These are phyloP conservation scores for Porites rus DNA, from an alignment of 92 coral and sea anemone species.

Conservation along the genomic window DNA sequence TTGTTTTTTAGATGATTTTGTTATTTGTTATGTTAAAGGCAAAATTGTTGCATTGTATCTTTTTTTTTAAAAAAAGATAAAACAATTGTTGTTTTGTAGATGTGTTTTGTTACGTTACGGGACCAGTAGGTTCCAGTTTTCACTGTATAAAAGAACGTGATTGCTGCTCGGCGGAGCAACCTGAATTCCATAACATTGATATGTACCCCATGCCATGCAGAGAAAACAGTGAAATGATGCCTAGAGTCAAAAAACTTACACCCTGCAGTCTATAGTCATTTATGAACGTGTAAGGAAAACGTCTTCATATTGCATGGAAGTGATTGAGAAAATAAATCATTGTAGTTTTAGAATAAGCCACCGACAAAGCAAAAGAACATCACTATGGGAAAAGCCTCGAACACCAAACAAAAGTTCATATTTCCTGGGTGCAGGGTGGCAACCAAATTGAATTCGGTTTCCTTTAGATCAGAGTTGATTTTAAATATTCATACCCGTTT, in stretches of 20 bases:
- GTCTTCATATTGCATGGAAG: too few relatives aligned
- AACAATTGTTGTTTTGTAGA: background rate
- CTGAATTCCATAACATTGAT: background rate
- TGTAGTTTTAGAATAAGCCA: background rate
- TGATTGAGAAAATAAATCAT: background rate
- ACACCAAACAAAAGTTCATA: background rate
- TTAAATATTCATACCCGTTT: constrained; percentile 21
- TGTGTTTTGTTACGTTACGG: background rate
- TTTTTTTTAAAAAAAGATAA: background rate
- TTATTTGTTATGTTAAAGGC: background rate
- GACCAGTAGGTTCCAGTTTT: background rate
- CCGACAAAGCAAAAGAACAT: background rate
- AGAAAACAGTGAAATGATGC: too few relatives aligned
- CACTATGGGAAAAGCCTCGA: background rate
- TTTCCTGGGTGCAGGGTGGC: background rate
- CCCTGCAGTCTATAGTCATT: too few relatives aligned
- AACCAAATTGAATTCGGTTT: constrained; percentile 13
- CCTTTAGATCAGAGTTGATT: constrained; percentile 7
- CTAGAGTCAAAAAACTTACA: too few relatives aligned
- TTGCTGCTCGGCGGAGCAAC: background rate
- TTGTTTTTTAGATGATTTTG: background rate
- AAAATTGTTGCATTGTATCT: background rate
- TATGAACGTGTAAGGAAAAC: too few relatives aligned
- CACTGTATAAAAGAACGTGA: background rate
- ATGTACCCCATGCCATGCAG: too few relatives aligned